These are phyloP conservation scores for Tragelaphus imberbis DNA, from an alignment of 2,113 vertebrate genomes.

Conservation along the genomic window DNA sequence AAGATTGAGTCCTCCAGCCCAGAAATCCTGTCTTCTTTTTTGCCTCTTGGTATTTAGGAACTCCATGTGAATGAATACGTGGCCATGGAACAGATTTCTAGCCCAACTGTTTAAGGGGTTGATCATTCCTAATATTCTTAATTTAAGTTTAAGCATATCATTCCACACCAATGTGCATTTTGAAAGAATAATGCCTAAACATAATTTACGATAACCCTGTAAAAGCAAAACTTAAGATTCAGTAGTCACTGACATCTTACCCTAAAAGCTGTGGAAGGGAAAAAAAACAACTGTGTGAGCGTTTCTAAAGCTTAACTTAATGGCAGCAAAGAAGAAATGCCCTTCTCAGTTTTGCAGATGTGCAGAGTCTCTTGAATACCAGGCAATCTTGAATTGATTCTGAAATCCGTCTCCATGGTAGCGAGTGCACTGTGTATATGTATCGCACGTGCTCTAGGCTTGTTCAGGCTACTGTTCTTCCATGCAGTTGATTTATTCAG, in stretches of 20 bases:
- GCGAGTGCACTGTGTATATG: not conserved
- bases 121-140: not conserved
- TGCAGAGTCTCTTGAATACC: not conserved
- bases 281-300: not conserved
- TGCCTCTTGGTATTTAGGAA: not conserved
- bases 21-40: not conserved
- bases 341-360: too few relatives aligned
- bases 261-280: not conserved
- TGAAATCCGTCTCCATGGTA: not conserved
- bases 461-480: not conserved
- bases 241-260: not conserved
- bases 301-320: not conserved
- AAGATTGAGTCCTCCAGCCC: not conserved
- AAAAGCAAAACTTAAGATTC: not conserved
- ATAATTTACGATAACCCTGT: not conserved
- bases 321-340: not conserved
- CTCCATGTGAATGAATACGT: not conserved
- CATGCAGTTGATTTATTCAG: not conserved
- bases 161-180: not conserved
- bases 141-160: not conserved
- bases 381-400: too few relatives aligned
- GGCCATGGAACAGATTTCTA: not conserved
- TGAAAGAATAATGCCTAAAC: not conserved
- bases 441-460: rapidly evolving
- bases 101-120: not conserved